These are phyloP conservation scores for Aplodontia rufa DNA, from an alignment of 2,113 vertebrate species.

Conservation along the genomic window DNA sequence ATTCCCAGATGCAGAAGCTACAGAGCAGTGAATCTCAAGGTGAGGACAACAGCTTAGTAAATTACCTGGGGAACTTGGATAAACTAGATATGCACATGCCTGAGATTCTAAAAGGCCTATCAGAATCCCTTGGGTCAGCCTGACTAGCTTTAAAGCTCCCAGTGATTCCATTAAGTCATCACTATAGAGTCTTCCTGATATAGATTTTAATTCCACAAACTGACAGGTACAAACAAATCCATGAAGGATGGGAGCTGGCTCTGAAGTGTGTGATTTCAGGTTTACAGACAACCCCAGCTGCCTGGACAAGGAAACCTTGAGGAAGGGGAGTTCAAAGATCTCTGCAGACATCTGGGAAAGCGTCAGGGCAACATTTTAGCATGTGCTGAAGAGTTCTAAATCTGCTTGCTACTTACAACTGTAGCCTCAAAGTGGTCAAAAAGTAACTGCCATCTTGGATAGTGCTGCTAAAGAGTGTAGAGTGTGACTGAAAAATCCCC, in stretches of 20 bases:
- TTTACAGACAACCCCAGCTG: background rate
- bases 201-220: background rate
- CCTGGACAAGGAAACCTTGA: background rate
- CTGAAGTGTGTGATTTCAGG: background rate
- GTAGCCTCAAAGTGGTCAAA: background rate
- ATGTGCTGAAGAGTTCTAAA: background rate
- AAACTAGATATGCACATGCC: background rate
- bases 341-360: background rate
- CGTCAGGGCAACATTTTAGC: no score
- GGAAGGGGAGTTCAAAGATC: background rate
- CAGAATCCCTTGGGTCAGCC: background rate
- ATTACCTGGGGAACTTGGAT: background rate
- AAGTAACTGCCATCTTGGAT: background rate
- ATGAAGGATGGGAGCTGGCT: background rate
- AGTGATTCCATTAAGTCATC: background rate
- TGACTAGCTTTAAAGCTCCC: background rate
- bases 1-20: background rate
- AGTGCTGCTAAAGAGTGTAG: background rate
- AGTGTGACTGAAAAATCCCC: no score
- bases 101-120: background rate
- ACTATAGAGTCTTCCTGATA: background rate
- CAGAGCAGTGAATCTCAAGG: background rate
- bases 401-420: background rate
- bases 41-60: background rate
- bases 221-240: background rate